Evolutionary conservation across 2,797 vertebrate species (phyloP).

Genomic region (Octomys mimax): DNA sequence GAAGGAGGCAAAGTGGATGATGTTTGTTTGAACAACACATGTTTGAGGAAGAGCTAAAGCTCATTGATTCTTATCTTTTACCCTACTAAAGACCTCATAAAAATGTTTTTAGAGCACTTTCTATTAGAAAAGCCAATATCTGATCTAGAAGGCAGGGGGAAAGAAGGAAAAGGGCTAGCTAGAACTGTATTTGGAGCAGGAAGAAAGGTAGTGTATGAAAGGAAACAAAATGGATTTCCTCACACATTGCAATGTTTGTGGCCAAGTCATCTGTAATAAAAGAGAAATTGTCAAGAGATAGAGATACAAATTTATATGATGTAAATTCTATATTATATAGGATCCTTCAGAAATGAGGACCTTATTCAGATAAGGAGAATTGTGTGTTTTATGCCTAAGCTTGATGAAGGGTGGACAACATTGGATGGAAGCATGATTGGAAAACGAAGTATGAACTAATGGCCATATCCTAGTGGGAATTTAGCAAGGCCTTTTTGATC

Average conservation of each 20-base stretch:
- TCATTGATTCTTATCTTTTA: background rate
- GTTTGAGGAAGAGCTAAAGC: background rate
- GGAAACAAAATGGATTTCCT: background rate
- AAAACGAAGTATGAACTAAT: background rate
- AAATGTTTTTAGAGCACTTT: background rate
- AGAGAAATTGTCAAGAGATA: background rate
- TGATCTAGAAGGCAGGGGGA: background rate
- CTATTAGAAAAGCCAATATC: background rate
- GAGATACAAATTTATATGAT: background rate
- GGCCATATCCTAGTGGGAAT: background rate
- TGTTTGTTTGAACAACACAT: background rate
- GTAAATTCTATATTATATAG: background rate
- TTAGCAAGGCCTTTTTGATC: background rate
- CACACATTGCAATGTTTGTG: background rate
- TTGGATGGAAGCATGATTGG: background rate
- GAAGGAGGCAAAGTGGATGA: background rate
- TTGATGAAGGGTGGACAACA: background rate
- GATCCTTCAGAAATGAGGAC: background rate
- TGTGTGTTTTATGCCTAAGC: background rate
- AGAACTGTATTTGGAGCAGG: background rate
- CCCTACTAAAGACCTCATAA: background rate
- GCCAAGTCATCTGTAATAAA: background rate
- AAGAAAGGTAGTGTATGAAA: background rate
- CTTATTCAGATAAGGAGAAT: background rate
- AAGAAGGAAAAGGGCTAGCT: background rate